Evolutionary conservation across 2,888 invertebrate genomes (phyloP), one percentile per base, ranked within the genome.

Genomic region (Sinelater perroti): DNA sequence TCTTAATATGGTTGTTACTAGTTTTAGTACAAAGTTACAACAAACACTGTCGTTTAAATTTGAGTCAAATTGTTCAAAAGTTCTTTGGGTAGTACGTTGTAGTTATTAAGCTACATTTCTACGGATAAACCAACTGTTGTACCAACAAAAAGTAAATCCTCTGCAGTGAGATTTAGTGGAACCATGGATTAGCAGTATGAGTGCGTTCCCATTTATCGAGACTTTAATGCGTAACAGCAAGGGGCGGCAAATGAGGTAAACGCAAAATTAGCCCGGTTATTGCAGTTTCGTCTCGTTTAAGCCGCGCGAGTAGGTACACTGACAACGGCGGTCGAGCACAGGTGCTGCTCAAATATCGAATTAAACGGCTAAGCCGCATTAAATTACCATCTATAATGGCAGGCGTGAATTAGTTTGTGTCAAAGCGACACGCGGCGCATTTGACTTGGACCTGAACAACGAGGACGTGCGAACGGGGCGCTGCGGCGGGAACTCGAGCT

Each of bases 331-430:
- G 46, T 44, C 54, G 58, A 42, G 30, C 58, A 56, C 60, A 57
- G 60, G 62, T 64, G 63, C 53, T 58, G 58, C 61, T 58, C 62
- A 59, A 59, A 67, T 67, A 63, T 65, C 61, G 62, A 61, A 58
- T 64, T 62, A 61, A 62, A 63, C 60, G 54, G 55, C 58, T 65
- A 65, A 63, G 63, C 65, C 62, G 63, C 59, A 65, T 67, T 64
- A 67, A 65, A 67, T 64, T 67, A 65, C 64, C 65, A 67, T 67
- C 57, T 53, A 64, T 65, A 64, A 61, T 64, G 56, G 49, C 52
- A 53, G 54, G 50, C 63, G 65, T 47, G 65, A 67, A 67, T 67
- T 65, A 65, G 66, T 61, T 59, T 45, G 58, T 61, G 64, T 62
- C 63, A 50, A 50, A 56, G 28, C 36, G 56, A 51, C 56, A 51